A percentile compares a stretch with the other conserved stretches of the same genome.
These are phyloP conservation scores for Antitype chi DNA, from an alignment of 2,888 invertebrate species.

Conservation along the genomic window DNA sequence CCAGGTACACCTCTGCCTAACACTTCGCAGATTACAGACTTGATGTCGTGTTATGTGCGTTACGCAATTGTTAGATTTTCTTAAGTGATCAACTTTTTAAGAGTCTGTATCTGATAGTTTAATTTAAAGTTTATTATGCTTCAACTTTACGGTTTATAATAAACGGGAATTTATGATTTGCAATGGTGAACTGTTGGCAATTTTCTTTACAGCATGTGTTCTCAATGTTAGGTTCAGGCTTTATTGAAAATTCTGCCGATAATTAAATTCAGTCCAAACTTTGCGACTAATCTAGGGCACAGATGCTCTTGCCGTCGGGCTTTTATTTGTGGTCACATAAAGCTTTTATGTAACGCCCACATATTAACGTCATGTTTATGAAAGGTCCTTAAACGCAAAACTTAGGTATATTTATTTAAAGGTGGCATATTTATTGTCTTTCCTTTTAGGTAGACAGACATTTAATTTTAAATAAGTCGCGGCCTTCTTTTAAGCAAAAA, in stretches of 20 bases:
- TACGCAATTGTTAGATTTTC: not conserved
- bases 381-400: slow-evolving; percentile 12
- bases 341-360: slow-evolving; percentile 36
- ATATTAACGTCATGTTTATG: slow-evolving; percentile 19
- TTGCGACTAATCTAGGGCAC: slow-evolving; percentile 4
- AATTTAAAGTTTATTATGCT: not conserved
- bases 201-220: not conserved
- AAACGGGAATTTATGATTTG: not conserved
- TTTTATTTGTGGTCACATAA: slow-evolving; percentile 26
- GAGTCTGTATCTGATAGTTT: not conserved
- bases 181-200: not conserved
- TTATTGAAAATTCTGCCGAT: slow-evolving; percentile 21
- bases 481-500: not conserved
- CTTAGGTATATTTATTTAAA: not conserved
- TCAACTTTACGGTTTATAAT: not conserved
- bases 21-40: not conserved
- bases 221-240: not conserved
- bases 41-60: not conserved
- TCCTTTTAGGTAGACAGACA: not conserved
- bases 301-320: slow-evolving; percentile 8
- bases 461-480: not conserved
- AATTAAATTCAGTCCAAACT: slow-evolving; percentile 41
- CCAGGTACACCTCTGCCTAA: not conserved
- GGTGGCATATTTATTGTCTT: not conserved
- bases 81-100: not conserved